Percentiles rank a stretch among this genome's conserved stretches.
Evolutionary conservation across 2,888 invertebrate genomes (phyloP).

Genomic region (Pediacus dermestoides): DNA sequence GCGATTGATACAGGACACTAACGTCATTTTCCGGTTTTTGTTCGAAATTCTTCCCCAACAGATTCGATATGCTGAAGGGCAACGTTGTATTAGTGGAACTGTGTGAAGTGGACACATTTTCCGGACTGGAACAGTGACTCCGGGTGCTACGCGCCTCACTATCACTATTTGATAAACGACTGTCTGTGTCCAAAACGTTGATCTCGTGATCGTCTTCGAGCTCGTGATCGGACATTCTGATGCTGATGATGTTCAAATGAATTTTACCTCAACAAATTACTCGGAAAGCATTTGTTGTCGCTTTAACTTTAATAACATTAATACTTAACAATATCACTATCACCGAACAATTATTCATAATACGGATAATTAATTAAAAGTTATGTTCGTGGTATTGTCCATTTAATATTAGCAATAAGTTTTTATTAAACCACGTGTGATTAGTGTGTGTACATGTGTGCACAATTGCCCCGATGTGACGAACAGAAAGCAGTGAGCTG

Average conservation of each 20-base stretch:
- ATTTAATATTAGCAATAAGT: too few species aligned
- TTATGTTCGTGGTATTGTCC: too few species aligned
- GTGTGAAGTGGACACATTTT: slow-evolving; percentile 50
- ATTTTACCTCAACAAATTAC: background rate
- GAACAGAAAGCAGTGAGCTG: slow-evolving; percentile 25
- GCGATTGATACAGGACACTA: slow-evolving; percentile 35
- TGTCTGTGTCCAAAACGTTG: slow-evolving; percentile 64
- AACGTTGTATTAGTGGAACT: slow-evolving; percentile 56
- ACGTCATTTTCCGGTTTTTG: slow-evolving; percentile 51
- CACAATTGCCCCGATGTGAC: too few species aligned
- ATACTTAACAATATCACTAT: too few species aligned
- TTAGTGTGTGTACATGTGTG: too few species aligned
- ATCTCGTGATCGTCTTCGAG: slow-evolving; percentile 65
- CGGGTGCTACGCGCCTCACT: slow-evolving; percentile 55
- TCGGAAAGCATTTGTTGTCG: background rate
- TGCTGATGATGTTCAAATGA: slow-evolving; percentile 6
- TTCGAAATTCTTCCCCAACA: slow-evolving; percentile 73
- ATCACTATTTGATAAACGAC: slow-evolving; percentile 60
- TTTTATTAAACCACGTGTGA: too few species aligned
- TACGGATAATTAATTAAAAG: too few species aligned
- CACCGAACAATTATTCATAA: too few species aligned
- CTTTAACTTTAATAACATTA: too few species aligned
- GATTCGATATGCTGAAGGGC: slow-evolving; percentile 78
- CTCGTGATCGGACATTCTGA: slow-evolving; percentile 51
- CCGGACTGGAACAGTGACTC: slow-evolving; percentile 49